Conservation (phyloP, 2,113 vertebrate species). For the Callionymus lyra region DNA sequence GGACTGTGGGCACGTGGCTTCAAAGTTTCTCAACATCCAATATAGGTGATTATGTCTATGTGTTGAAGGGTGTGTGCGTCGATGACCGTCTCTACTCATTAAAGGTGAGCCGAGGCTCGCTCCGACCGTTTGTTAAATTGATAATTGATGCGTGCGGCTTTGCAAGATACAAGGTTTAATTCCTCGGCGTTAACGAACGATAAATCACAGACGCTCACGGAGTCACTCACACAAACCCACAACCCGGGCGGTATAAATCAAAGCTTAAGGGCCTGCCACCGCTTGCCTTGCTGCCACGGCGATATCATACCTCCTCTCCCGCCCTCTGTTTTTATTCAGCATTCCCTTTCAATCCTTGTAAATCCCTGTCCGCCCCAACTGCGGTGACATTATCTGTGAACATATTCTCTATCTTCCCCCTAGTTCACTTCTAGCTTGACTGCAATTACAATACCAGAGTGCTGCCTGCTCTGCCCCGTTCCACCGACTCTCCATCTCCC, state of each 20-base stretch:
- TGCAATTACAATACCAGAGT: constrained; percentile 43
- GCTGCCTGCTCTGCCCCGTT: constrained; percentile 8
- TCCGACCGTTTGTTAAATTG: constrained; percentile 23
- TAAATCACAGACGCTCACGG: constrained; percentile 33
- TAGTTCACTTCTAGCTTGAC: constrained; percentile 34
- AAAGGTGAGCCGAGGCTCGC: constrained; percentile 41
- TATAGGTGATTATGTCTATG: constrained; percentile 1
- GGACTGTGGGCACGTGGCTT: no score
- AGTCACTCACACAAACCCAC: constrained; percentile 20
- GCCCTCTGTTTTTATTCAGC: constrained; percentile 27
- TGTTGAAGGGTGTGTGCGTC: constrained; percentile 1
- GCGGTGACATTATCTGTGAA: constrained; percentile 27
- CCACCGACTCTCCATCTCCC: constrained; percentile 11
- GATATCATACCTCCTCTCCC: constrained; percentile 38
- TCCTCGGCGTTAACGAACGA: constrained; percentile 47
- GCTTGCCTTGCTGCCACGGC: constrained; percentile 33
- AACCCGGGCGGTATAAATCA: constrained; percentile 50
- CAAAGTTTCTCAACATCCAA: no score
- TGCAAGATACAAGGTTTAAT: constrained; percentile 52
- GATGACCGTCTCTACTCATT: constrained; percentile 41
- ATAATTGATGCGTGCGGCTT: constrained; percentile 48
- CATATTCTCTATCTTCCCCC: constrained; percentile 18
- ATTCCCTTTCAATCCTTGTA: constrained; percentile 31
- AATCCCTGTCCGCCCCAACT: constrained; percentile 31
- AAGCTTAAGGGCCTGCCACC: constrained; percentile 45